phyloP scores from a whole-genome alignment of 1,140 invertebrate genomes.

The Drosophila fuyamai region DNA sequence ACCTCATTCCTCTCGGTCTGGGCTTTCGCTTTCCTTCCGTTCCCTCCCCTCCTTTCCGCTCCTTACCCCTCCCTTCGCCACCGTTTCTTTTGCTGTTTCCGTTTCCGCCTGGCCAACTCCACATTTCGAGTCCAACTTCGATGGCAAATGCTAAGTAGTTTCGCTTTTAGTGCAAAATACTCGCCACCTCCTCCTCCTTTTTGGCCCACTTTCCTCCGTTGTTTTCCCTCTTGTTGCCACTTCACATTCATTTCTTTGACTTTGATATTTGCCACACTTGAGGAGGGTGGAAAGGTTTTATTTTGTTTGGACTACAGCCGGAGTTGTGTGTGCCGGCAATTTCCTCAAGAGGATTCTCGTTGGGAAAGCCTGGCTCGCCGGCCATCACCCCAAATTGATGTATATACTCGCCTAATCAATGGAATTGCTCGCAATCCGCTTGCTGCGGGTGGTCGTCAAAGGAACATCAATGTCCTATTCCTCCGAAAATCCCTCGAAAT shows the following conservation, averaged over 20 bases:
- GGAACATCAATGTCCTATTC: neutral
- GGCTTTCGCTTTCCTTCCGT: conserved; percentile 45
- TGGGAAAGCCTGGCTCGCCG: conserved; percentile 4
- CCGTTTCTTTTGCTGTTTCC: conserved; percentile 42
- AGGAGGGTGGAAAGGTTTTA: conserved; percentile 23
- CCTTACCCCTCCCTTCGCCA: neutral
- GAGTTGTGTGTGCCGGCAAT: conserved; percentile 18
- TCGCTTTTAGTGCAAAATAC: conserved; percentile 79
- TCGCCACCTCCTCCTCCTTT: conserved; percentile 12
- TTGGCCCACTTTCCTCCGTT: conserved; percentile 13
- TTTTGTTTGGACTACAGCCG: conserved; percentile 2
- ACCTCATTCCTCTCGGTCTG: conserved; percentile 52
- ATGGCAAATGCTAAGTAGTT: conserved; percentile 76
- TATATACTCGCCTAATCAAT: conserved; percentile 32
- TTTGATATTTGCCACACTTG: conserved; percentile 61
- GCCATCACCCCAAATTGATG: conserved; percentile 1
- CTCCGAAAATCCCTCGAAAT: conserved; percentile 27
- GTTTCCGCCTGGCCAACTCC: conserved; percentile 46
- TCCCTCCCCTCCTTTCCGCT: neutral
- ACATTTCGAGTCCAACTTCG: conserved; percentile 18
- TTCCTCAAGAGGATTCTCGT: conserved; percentile 37
- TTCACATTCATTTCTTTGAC: conserved; percentile 60
- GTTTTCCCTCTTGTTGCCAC: conserved; percentile 27
- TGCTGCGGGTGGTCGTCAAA: conserved; percentile 43
- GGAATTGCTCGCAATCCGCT: conserved; percentile 11